Evolutionary conservation across 2,888 invertebrate genomes (phyloP).

Genomic region (Drosophila stalkeri): DNA sequence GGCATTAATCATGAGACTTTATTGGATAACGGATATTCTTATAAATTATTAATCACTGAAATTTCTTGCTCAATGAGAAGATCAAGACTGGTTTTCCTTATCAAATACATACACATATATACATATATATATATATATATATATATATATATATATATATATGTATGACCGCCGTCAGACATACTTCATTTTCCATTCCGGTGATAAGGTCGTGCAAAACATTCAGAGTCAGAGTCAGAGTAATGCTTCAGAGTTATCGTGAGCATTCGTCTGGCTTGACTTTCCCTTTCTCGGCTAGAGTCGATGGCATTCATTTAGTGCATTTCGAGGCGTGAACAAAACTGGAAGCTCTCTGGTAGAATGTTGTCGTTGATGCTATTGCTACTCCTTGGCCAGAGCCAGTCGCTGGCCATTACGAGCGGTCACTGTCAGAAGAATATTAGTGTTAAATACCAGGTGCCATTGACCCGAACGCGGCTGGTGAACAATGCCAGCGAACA

Average conservation of each 20-base stretch:
- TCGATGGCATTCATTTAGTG: slow-evolving; percentile 3
- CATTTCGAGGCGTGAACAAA: slow-evolving; percentile 6
- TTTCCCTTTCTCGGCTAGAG: background rate
- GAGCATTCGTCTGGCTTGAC: background rate
- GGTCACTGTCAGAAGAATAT: slow-evolving; percentile 81
- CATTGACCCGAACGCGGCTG: slow-evolving; percentile 62
- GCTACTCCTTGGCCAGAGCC: slow-evolving; percentile 18
- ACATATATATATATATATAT: background rate
- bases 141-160: too few species aligned
- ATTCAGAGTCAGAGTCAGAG: background rate
- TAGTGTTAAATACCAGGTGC: slow-evolving; percentile 81
- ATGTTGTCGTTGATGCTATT: slow-evolving; percentile 40
- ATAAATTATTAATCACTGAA: background rate
- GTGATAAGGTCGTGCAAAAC: slow-evolving; percentile 17
- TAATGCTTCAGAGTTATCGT: slow-evolving; percentile 6
- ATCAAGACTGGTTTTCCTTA: slow-evolving; percentile 4
- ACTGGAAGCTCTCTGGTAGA: slow-evolving; percentile 3
- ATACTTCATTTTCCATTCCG: slow-evolving; percentile 6
- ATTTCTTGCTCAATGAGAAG: background rate
- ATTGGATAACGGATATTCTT: background rate
- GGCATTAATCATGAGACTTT: background rate
- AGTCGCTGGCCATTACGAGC: slow-evolving; percentile 72
- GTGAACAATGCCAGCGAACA: slow-evolving; percentile 32
- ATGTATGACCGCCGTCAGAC: background rate
- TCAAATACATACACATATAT: background rate